Evolutionary conservation across 2,113 vertebrate genomes (phyloP).

Genomic region (Gambusia holbrooki): DNA sequence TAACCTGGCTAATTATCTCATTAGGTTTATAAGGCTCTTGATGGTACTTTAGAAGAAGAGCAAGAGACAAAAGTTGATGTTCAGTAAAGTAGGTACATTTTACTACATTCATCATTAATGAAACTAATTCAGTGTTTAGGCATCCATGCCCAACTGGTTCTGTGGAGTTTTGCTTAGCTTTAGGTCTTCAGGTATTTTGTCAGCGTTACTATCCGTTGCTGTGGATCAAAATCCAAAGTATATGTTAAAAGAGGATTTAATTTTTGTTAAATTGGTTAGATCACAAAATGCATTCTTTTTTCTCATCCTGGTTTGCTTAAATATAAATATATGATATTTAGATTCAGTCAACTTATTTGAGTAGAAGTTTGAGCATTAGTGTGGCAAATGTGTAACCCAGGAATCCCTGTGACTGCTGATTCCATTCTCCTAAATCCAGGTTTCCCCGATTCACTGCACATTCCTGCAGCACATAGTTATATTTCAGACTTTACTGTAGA

Average conservation of each 20-base stretch:
- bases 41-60: too few species aligned
- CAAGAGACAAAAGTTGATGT: background rate
- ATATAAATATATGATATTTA: background rate
- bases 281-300: too few species aligned
- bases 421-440: constrained; percentile 13
- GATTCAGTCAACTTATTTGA: background rate
- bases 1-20: background rate
- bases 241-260: too few species aligned
- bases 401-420: constrained; percentile 1
- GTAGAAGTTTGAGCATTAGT: constrained; percentile 9
- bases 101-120: background rate
- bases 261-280: too few species aligned
- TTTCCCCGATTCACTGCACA: constrained; percentile 5
- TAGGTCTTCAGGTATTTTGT: too few species aligned
- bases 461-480: constrained; percentile 18
- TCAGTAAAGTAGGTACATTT: background rate
- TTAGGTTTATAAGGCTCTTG: background rate
- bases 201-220: too few species aligned
- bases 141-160: background rate
- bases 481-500: constrained; percentile 28
- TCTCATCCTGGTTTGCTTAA: too few species aligned
- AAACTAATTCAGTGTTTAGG: background rate
- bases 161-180: too few species aligned
- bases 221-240: too few species aligned
- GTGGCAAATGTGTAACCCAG: constrained; percentile 1